Percentiles rank a stretch among this genome's conserved stretches.
These are phyloP conservation scores for Rhombomys opimus DNA, from an alignment of 2,113 vertebrate species.

Conservation along the genomic window DNA sequence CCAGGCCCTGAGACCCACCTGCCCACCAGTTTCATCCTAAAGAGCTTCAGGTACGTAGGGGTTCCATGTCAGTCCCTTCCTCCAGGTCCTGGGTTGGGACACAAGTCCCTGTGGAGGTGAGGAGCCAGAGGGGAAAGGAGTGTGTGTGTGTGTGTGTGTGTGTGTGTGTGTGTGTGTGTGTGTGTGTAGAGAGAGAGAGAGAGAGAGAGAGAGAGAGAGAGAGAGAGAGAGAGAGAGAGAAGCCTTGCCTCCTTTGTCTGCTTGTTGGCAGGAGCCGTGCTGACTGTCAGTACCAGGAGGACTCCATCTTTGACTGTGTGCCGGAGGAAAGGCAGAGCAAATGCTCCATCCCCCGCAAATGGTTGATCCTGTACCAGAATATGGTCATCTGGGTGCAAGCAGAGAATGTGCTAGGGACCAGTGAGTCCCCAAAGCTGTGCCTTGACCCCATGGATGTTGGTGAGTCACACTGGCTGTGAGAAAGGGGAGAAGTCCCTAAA, in stretches of 20 bases:
- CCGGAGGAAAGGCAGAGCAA: slow-evolving; percentile 31
- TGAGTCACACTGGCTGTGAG: slow-evolving; percentile 52
- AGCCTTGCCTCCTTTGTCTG: background rate
- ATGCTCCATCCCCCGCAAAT: slow-evolving; percentile 87
- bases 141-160: too few relatives aligned
- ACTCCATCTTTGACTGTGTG: slow-evolving; percentile 66
- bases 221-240: background rate
- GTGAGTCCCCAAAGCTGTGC: slow-evolving; percentile 82
- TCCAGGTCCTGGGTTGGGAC: background rate
- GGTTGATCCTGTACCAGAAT: slow-evolving; percentile 84
- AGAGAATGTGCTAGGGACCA: slow-evolving; percentile 89
- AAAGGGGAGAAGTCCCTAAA: fast-evolving
- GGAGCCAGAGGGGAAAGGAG: background rate
- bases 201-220: background rate
- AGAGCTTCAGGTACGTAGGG: slow-evolving; percentile 81
- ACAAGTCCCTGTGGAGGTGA: background rate
- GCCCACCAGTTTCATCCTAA: slow-evolving; percentile 86
- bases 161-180: too few relatives aligned
- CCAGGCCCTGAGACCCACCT: slow-evolving; percentile 85
- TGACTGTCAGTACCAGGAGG: slow-evolving; percentile 52
- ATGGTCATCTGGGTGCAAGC: slow-evolving; percentile 91
- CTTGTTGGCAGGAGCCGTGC: slow-evolving; percentile 78
- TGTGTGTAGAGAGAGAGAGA: too few relatives aligned
- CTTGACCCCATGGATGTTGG: slow-evolving; percentile 90
- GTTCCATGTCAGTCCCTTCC: background rate